Evolutionary conservation across 2,113 vertebrate species (phyloP).

Genomic region (Maccullochella peelii): DNA sequence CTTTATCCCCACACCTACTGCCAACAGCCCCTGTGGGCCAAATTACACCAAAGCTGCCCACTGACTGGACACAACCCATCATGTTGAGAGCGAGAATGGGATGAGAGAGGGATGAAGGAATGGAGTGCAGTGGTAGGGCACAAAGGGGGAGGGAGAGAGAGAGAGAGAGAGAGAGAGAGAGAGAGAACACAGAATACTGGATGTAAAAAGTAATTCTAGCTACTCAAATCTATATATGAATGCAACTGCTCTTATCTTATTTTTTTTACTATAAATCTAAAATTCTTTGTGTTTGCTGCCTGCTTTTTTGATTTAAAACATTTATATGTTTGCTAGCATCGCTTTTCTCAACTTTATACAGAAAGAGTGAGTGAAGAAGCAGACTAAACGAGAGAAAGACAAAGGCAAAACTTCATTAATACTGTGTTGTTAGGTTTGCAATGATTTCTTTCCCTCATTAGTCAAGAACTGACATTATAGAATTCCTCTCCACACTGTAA

Average conservation of each 20-base stretch:
- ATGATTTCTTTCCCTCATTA: background rate
- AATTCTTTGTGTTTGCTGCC: background rate
- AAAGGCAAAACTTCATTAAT: background rate
- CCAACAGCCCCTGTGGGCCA: constrained; percentile 75
- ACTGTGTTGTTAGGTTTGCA: background rate
- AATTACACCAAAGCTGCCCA: constrained; percentile 78
- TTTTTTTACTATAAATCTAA: background rate
- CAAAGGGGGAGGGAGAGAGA: background rate
- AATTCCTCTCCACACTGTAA: constrained; percentile 1
- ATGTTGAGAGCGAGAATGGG: constrained; percentile 56
- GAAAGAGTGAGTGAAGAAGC: background rate
- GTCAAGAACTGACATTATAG: background rate
- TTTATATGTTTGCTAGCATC: background rate
- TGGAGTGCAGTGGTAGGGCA: constrained; percentile 24
- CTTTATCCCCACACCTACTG: constrained; percentile 76
- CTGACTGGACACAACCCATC: constrained; percentile 73
- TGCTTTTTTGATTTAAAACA: background rate
- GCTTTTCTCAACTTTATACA: background rate
- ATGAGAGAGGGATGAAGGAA: constrained; percentile 59
- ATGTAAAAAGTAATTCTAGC: constrained; percentile 1
- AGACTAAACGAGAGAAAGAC: background rate
- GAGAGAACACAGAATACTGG: background rate
- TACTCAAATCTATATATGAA: constrained; percentile 3
- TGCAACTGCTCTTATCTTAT: background rate
- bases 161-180: constrained; percentile 2